Evolutionary conservation across 1,140 invertebrate species (phyloP).

Genomic region (Drosophila triauraria): DNA sequence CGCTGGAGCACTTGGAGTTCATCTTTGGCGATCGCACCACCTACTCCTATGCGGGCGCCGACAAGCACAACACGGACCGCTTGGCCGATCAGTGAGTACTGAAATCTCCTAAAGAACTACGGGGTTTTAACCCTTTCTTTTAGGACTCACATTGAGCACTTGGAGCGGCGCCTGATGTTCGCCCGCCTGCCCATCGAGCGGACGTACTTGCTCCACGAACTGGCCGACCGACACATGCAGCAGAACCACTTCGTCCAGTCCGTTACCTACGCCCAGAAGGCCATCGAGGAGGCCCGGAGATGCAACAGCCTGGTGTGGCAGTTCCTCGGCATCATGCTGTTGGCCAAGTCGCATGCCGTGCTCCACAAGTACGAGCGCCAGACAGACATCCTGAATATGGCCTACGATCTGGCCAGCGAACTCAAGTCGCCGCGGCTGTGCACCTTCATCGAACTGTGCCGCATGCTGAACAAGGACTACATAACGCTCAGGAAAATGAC

Average conservation of each 20-base stretch:
- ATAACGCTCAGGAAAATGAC: slow-evolving; percentile 67
- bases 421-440: slow-evolving; percentile 58
- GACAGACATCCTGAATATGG: slow-evolving; percentile 58
- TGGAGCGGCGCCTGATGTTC: slow-evolving; percentile 67
- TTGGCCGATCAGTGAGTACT: slow-evolving; percentile 40
- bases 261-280: slow-evolving; percentile 51
- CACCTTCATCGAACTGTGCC: slow-evolving; percentile 73
- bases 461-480: slow-evolving; percentile 71
- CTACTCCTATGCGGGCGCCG: slow-evolving; percentile 16
- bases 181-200: slow-evolving; percentile 67
- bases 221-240: slow-evolving; percentile 59
- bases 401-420: slow-evolving; percentile 51
- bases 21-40: slow-evolving; percentile 71
- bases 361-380: slow-evolving; percentile 70
- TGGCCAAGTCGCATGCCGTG: slow-evolving; percentile 71
- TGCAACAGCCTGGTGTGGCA: slow-evolving; percentile 72
- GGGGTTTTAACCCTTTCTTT: background rate
- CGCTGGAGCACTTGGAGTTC: slow-evolving; percentile 43
- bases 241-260: slow-evolving; percentile 61
- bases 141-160: slow-evolving; percentile 10
- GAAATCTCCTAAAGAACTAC: too few relatives aligned
- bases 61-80: slow-evolving; percentile 14
- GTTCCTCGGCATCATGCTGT: slow-evolving; percentile 65
- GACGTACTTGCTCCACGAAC: slow-evolving; percentile 73
- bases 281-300: slow-evolving; percentile 49